Conservation (phyloP, 2,797 vertebrate species). For the Tokudaia tokunoshimensis region DNA sequence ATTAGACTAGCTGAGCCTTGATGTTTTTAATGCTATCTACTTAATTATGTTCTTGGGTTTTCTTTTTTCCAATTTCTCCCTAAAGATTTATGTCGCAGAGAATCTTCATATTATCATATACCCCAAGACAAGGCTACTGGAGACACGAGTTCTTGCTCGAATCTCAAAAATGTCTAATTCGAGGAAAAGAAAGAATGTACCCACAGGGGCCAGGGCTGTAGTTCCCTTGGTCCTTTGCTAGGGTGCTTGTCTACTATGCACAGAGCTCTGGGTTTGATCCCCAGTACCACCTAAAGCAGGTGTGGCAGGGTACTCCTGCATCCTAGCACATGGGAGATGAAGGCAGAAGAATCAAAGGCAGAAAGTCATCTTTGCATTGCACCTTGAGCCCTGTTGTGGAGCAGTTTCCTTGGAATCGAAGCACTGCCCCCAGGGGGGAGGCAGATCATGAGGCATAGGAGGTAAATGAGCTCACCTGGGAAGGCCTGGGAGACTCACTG, state of each 20-base stretch:
- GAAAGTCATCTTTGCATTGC: not conserved
- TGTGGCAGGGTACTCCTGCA: not conserved
- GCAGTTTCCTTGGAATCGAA: not conserved
- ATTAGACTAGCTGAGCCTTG: not conserved
- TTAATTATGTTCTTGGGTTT: not conserved
- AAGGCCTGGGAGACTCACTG: not conserved
- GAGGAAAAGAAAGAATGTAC: not conserved
- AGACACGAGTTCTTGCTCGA: not conserved
- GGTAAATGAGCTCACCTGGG: too few species aligned
- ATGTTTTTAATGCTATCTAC: not conserved
- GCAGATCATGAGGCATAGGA: too few species aligned
- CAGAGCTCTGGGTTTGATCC: not conserved
- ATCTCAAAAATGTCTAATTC: not conserved
- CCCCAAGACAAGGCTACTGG: not conserved
- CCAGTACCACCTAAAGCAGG: not conserved
- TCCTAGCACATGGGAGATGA: not conserved
- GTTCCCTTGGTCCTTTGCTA: not conserved
- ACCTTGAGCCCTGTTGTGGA: not conserved
- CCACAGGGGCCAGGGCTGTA: not conserved
- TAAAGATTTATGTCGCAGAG: not conserved
- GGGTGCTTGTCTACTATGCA: not conserved
- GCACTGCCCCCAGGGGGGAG: not conserved
- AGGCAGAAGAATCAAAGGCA: not conserved
- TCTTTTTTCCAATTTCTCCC: not conserved
- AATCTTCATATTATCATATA: not conserved